Evolutionary conservation across 2,888 invertebrate species (phyloP), one percentile per base, ranked within the genome.

Genomic region (Ferdinandea cuprea): DNA sequence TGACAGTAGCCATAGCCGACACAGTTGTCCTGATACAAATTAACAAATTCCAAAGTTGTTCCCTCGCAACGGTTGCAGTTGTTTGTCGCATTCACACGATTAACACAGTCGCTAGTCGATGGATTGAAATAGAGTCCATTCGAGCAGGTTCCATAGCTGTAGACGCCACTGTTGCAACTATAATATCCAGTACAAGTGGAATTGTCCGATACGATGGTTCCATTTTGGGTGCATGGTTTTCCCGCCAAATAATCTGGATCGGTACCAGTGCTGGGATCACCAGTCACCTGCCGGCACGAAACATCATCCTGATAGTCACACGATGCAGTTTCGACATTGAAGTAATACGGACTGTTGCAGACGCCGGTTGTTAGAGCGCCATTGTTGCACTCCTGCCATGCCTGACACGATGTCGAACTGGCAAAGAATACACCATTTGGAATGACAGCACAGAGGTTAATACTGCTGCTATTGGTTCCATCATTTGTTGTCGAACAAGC

Each of bases 51-150:
- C 11, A 50, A 8, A 1, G 48, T 74, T 32, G 85, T 85, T 30
- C 86, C 87, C 7, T 83, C 42, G 35, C 88, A 88, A 4, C 88
- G 88, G 77, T 88, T 87, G 52, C 88, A 88, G 40, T 87, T 17
- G 58, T 88, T 88, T 9, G 81, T 56, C 1, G 88, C 88, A 25
- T 80, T 15, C 58, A 85, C 21, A 3, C 88, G 87, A 37, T 66
- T 25, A 4, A 87, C 85, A 50, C 88, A 88, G 0, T n/a, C 8
- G 19, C 77, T 13, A 15, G 72, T 85, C 11, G 72, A 28, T 15
- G 85, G 86, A 58, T 88, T 86, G 28, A 35, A 86, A 58, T 74
- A 88, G 4, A 61, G 56, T 2, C 85, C 83, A 13, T 7, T 40
- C 2, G 65, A 2, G 48, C 88, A 88, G 8, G 68, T 48, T n/a